These are phyloP conservation scores for Phalacrocorax carbo DNA, from an alignment of 2,113 vertebrate genomes.

Conservation along the genomic window DNA sequence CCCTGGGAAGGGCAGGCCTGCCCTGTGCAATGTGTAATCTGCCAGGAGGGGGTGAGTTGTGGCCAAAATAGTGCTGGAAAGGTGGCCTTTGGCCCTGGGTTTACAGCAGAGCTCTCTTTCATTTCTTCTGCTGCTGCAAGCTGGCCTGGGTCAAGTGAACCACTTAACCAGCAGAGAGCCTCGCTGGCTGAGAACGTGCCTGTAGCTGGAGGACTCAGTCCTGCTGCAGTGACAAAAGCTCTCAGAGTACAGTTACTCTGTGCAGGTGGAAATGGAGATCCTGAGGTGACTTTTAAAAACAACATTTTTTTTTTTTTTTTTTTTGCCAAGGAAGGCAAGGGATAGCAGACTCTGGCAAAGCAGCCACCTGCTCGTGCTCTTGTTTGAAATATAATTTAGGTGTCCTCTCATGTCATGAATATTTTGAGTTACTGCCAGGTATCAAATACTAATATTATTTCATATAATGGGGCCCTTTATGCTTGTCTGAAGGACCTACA, in stretches of 20 bases:
- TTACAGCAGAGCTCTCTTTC: neutral
- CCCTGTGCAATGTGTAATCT: rapidly evolving
- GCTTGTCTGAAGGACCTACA: neutral
- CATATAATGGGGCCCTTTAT: neutral
- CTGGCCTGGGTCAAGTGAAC: neutral
- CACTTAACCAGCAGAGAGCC: neutral
- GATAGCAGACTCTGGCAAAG: neutral
- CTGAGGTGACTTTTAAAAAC: neutral
- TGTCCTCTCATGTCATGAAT: neutral
- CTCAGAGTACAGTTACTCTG: neutral
- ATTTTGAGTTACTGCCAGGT: neutral
- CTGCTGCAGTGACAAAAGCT: neutral
- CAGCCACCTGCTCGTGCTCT: neutral
- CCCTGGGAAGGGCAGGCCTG: neutral
- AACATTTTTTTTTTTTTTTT: neutral
- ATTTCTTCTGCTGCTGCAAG: neutral
- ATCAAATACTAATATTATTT: neutral
- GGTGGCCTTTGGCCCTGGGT: neutral
- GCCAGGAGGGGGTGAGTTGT: neutral
- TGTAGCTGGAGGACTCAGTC: neutral
- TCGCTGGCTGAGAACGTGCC: rapidly evolving
- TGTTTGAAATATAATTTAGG: neutral
- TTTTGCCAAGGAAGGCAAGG: neutral
- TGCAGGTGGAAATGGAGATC: neutral
- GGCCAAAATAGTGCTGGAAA: neutral